Conservation (phyloP, 2,113 vertebrate species). For the Guaruba guarouba region DNA sequence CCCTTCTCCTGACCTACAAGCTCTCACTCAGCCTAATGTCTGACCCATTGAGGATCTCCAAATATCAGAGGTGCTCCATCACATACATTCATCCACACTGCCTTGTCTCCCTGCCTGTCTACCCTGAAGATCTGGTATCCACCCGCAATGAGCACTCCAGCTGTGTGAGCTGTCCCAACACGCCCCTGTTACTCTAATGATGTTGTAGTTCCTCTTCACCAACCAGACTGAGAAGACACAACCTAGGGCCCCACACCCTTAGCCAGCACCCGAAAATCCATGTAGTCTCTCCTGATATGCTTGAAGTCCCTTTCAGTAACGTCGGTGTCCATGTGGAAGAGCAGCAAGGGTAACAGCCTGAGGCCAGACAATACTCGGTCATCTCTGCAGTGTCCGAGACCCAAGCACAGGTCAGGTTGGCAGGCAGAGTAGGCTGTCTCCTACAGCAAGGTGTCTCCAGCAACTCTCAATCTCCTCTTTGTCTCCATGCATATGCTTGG, state of each 20-base stretch:
- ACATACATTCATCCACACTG: background rate
- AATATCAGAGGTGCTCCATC: background rate
- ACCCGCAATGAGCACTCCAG: background rate
- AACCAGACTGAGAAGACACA: background rate
- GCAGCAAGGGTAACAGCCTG: background rate
- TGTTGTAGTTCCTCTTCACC: background rate
- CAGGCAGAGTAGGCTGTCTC: background rate
- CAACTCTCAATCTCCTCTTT: background rate
- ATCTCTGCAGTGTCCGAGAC: background rate
- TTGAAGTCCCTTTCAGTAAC: background rate
- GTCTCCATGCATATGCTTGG: background rate
- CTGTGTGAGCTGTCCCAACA: background rate
- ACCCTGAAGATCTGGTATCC: background rate
- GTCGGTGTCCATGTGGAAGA: background rate
- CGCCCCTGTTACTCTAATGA: rapidly evolving
- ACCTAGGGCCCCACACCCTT: background rate
- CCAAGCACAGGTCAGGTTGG: background rate
- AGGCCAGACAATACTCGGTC: background rate
- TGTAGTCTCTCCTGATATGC: background rate
- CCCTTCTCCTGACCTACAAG: background rate
- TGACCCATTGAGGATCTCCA: background rate
- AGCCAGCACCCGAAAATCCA: background rate
- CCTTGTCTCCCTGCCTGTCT: background rate
- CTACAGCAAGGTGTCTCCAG: background rate
- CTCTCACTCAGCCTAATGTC: background rate